phyloP scores from a whole-genome alignment of 2,888 invertebrate genomes.

The Hirtodrosophila duncani region DNA sequence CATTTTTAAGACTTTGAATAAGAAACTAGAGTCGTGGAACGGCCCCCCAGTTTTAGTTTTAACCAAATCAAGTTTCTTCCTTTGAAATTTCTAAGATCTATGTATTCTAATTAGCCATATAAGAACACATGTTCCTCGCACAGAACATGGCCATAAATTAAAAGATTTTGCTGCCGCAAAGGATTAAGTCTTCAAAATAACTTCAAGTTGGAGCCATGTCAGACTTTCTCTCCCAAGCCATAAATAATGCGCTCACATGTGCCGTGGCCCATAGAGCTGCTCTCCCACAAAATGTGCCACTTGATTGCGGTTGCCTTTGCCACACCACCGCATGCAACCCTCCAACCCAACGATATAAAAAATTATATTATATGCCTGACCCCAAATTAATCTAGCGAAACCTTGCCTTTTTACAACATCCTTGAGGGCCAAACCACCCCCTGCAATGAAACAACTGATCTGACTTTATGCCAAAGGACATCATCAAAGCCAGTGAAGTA shows the following conservation, averaged over 20 bases:
- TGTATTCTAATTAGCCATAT: constrained; percentile 41
- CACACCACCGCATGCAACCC: constrained; percentile 12
- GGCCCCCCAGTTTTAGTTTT: no score
- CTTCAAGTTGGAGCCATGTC: constrained; percentile 21
- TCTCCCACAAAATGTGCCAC: constrained; percentile 31
- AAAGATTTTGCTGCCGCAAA: constrained; percentile 29
- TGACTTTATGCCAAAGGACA: constrained; percentile 28
- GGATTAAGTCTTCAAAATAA: constrained; percentile 41
- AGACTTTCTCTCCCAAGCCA: constrained; percentile 34
- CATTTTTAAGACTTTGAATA: no score
- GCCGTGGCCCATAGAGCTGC: constrained; percentile 33
- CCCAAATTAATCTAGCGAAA: constrained; percentile 76
- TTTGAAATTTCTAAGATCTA: constrained; percentile 38
- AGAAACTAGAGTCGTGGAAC: no score
- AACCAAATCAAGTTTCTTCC: no score
- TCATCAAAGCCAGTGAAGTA: constrained; percentile 69
- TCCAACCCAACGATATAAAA: constrained; percentile 43
- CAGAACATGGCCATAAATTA: constrained; percentile 57
- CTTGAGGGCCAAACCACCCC: no score
- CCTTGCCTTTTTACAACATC: no score
- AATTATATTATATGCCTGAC: constrained; percentile 74
- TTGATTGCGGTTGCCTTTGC: constrained; percentile 58
- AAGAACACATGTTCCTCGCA: constrained; percentile 47
- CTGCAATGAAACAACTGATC: not conserved
- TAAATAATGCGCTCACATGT: constrained; percentile 55